A percentile compares a stretch with the other conserved stretches of the same genome.
phyloP scores from a whole-genome alignment of 2,113 vertebrate species.

The Myxocyprinus asiaticus region DNA sequence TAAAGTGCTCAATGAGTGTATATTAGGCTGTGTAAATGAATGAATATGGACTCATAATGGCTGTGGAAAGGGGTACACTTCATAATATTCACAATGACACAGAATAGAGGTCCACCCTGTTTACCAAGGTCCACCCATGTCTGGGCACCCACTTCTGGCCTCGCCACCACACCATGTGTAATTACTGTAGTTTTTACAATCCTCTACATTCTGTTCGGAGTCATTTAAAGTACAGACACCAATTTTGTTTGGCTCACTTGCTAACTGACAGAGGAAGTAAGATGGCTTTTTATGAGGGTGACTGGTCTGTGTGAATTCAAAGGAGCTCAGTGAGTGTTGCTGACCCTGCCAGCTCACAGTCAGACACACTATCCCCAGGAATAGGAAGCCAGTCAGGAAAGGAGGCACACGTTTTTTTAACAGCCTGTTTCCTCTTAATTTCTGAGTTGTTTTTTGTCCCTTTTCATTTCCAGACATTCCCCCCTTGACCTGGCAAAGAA shows the following conservation, averaged over 20 bases:
- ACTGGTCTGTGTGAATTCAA: constrained; percentile 12
- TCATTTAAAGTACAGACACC: neutral
- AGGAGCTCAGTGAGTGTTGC: constrained; percentile 12
- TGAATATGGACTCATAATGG: too few relatives aligned
- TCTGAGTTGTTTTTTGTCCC: constrained; percentile 52
- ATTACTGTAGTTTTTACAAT: neutral
- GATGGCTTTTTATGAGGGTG: constrained; percentile 19
- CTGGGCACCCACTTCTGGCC: too few relatives aligned
- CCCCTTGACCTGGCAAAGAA: constrained; percentile 28
- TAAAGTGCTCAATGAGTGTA: too few relatives aligned
- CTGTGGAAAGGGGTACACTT: too few relatives aligned
- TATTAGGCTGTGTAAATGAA: too few relatives aligned
- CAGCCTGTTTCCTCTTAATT: constrained; percentile 62
- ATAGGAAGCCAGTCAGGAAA: constrained; percentile 63
- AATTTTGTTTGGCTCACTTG: neutral
- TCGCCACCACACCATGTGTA: too few relatives aligned
- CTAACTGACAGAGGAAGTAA: constrained; percentile 6
- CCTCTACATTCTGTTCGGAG: neutral
- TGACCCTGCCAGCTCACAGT: constrained; percentile 24
- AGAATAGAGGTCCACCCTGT: too few relatives aligned
- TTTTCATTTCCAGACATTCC: constrained; percentile 37
- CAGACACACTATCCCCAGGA: constrained; percentile 27
- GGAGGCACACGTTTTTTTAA: constrained; percentile 55
- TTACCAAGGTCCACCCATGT: too few relatives aligned
- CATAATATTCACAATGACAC: too few relatives aligned